Conservation (phyloP, 2,888 invertebrate genomes). For the Heliconius sara region DNA sequence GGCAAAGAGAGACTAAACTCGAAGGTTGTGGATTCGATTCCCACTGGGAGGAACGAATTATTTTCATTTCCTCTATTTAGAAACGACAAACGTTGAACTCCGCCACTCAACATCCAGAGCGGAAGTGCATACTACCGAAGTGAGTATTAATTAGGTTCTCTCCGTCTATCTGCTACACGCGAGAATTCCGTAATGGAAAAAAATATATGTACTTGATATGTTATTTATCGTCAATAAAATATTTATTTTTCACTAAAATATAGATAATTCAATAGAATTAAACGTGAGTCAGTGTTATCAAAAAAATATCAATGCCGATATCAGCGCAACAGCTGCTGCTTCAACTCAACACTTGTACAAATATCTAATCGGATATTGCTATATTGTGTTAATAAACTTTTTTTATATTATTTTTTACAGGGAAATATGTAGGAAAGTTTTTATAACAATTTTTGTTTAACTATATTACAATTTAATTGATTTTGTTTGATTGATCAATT, state of each 20-base stretch:
- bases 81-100: not conserved
- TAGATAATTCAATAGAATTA: not conserved
- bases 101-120: not conserved
- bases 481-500: too few relatives aligned
- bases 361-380: conserved; percentile 13
- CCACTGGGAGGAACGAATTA: not conserved
- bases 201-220: not conserved
- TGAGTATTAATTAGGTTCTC: too few relatives aligned
- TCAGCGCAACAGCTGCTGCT: not conserved
- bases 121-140: too few relatives aligned
- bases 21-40: not conserved
- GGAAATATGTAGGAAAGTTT: not conserved
- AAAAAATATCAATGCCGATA: not conserved
- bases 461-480: too few relatives aligned
- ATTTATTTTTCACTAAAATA: not conserved
- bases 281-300: conserved; percentile 21
- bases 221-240: not conserved
- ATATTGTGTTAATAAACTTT: conserved; percentile 4
- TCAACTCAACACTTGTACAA: conserved; percentile 6
- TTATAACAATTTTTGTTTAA: not conserved
- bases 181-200: not conserved
- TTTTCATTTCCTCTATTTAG: not conserved
- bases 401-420: not conserved
- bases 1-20: not conserved
- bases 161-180: too few relatives aligned